Evolutionary conservation across 2,113 vertebrate genomes (phyloP).

Genomic region (Zosterops pallidus): DNA sequence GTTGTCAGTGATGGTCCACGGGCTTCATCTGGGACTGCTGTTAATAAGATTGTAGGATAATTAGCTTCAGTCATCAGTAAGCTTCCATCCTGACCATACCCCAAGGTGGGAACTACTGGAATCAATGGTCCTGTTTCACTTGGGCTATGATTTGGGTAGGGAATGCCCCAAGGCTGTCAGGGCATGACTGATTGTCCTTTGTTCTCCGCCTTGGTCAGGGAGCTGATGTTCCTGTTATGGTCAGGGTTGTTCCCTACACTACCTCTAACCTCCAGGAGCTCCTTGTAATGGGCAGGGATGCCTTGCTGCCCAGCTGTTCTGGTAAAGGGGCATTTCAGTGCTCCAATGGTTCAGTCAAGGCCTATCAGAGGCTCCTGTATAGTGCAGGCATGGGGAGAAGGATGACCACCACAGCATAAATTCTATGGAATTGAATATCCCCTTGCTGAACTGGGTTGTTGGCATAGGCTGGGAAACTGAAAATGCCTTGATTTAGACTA

Average conservation of each 20-base stretch:
- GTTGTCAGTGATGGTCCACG: rapidly evolving
- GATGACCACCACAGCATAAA: not conserved
- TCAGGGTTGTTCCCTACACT: not conserved
- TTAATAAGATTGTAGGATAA: not conserved
- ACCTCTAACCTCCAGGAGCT: not conserved
- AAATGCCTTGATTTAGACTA: not conserved
- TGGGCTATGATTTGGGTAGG: not conserved
- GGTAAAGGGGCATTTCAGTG: not conserved
- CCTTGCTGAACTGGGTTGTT: not conserved
- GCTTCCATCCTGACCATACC: not conserved
- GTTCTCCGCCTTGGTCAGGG: not conserved
- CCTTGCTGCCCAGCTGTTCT: not conserved
- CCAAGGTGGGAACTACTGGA: not conserved
- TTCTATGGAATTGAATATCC: not conserved
- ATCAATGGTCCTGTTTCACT: not conserved
- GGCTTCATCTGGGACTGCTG: not conserved
- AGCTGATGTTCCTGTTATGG: not conserved
- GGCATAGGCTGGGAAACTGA: not conserved
- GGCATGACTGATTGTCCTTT: not conserved
- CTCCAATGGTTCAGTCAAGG: not conserved
- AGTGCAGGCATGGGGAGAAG: not conserved
- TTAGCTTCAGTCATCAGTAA: not conserved
- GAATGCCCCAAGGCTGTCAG: not conserved
- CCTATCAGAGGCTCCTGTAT: not conserved
- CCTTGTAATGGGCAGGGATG: not conserved